phyloP scores from a whole-genome alignment of 2,797 vertebrate species.

The Amazona finschi region DNA sequence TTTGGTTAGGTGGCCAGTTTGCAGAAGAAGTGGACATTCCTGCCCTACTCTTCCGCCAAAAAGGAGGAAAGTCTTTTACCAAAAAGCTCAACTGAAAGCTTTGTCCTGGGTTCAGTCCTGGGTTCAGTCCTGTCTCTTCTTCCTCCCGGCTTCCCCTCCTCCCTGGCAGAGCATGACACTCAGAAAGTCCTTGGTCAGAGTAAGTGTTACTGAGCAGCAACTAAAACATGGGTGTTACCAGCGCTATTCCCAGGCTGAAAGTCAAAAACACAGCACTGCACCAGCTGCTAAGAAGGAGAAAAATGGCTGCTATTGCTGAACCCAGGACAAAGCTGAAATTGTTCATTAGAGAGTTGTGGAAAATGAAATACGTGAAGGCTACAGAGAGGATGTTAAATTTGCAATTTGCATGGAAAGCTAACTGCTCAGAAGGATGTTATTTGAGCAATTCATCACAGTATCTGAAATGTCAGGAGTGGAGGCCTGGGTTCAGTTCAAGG shows the following conservation, averaged over 20 bases:
- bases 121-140: too few species aligned
- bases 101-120: too few species aligned
- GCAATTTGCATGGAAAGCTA: background rate
- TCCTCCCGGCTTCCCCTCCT: too few species aligned
- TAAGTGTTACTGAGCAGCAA: too few species aligned
- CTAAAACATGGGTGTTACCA: too few species aligned
- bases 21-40: background rate
- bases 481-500: slow-evolving; percentile 4
- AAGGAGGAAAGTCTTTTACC: background rate
- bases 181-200: too few species aligned
- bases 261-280: too few species aligned
- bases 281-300: too few species aligned
- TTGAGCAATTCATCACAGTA: slow-evolving; percentile 4
- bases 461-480: slow-evolving; percentile 30
- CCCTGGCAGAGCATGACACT: too few species aligned
- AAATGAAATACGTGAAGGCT: background rate
- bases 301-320: too few species aligned
- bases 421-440: background rate
- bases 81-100: background rate
- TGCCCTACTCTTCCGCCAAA: background rate
- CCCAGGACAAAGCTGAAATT: background rate
- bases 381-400: background rate
- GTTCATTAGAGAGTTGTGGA: background rate
- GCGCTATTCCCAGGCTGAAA: too few species aligned
- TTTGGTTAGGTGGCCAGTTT: background rate